A percentile compares a stretch with the other conserved stretches of the same genome.
These are phyloP conservation scores for Eolophus roseicapilla DNA, from an alignment of 2,113 vertebrate species.

Conservation along the genomic window DNA sequence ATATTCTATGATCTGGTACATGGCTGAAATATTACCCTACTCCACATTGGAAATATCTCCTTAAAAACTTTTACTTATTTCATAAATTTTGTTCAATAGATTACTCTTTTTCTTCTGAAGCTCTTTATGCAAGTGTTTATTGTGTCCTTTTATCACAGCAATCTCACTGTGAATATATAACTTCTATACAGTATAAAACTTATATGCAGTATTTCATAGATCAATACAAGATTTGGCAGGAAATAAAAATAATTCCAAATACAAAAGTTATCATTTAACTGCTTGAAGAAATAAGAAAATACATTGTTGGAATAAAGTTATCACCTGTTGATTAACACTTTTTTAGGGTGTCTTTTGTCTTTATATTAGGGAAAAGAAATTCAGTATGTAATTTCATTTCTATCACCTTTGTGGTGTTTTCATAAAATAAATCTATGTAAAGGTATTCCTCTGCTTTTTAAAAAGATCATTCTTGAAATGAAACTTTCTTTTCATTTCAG, in stretches of 20 bases:
- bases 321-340: background rate
- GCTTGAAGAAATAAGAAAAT: background rate
- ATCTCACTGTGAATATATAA: background rate
- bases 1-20: rapidly evolving
- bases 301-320: background rate
- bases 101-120: background rate
- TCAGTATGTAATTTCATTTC: conserved; percentile 42
- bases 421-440: conserved; percentile 8
- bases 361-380: conserved; percentile 5
- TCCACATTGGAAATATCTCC: background rate
- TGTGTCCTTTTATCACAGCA: background rate
- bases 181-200: background rate
- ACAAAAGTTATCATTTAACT: background rate
- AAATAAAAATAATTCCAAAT: background rate
- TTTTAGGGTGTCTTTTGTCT: background rate
- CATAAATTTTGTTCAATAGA: background rate
- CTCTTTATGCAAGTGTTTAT: background rate
- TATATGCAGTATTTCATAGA: background rate
- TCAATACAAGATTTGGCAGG: background rate
- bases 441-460: background rate
- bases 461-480: background rate
- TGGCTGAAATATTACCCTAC: background rate
- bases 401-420: conserved; percentile 23
- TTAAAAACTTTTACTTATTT: background rate
- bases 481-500: conserved; percentile 47